phyloP scores from a whole-genome alignment of 2,113 vertebrate genomes.

The Ia io region DNA sequence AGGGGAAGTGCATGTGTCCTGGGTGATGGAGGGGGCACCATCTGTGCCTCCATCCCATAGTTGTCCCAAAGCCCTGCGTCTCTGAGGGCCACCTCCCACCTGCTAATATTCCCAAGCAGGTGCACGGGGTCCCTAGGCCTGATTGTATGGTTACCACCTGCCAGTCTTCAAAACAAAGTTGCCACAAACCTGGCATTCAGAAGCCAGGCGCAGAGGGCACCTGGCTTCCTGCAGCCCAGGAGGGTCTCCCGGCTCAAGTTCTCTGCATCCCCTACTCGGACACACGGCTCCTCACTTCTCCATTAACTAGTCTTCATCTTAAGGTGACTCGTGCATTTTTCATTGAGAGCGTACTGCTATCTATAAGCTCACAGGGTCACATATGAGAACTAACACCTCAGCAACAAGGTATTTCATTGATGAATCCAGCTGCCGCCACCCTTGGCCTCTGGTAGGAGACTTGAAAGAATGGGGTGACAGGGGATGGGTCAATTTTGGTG shows the following conservation, averaged over 20 bases:
- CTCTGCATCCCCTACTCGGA: too few relatives aligned
- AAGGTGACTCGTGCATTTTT: not conserved
- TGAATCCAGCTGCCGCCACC: not conserved
- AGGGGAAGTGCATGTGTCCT: not conserved
- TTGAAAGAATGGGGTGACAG: not conserved
- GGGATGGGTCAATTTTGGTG: not conserved
- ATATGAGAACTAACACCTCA: not conserved
- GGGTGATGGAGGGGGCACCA: fast-evolving
- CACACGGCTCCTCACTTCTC: not conserved
- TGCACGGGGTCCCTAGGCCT: not conserved
- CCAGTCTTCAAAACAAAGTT: not conserved
- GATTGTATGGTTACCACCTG: not conserved
- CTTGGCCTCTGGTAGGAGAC: not conserved
- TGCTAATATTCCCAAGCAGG: not conserved
- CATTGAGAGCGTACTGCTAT: not conserved
- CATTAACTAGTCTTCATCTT: not conserved
- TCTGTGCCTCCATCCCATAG: not conserved
- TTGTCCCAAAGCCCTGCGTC: not conserved
- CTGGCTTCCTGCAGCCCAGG: not conserved
- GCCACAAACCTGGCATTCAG: not conserved
- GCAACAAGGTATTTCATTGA: not conserved
- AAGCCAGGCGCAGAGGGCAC: not conserved
- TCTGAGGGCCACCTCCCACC: not conserved
- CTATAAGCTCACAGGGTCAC: not conserved
- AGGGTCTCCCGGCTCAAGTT: not conserved